phyloP scores from a whole-genome alignment of 2,888 invertebrate genomes.

The Cecidostiba fungosa region DNA sequence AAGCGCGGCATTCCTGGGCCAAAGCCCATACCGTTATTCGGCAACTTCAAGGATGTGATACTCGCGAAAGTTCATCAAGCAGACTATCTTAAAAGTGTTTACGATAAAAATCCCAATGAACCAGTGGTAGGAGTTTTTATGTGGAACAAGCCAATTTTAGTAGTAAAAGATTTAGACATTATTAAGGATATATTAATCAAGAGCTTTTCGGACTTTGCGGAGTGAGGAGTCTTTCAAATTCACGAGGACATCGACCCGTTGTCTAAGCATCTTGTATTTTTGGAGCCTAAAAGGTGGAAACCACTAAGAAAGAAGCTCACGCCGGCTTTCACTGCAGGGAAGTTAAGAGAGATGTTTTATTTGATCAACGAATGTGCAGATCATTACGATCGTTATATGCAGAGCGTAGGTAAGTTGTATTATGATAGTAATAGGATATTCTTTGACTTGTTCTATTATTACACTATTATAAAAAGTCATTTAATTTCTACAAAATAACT shows the following conservation, averaged over 20 bases:
- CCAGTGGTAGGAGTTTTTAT: slow-evolving; percentile 78
- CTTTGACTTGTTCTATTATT: not conserved
- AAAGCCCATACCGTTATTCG: slow-evolving; percentile 74
- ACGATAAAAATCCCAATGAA: slow-evolving; percentile 66
- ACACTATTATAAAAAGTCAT: no score
- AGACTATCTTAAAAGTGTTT: slow-evolving; percentile 56
- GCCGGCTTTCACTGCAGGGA: slow-evolving; percentile 81
- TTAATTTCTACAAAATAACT: no score
- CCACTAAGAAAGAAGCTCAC: slow-evolving; percentile 80
- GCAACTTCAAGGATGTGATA: slow-evolving; percentile 73
- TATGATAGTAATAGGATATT: not conserved
- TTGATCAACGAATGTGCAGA: slow-evolving; percentile 79
- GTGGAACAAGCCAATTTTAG: slow-evolving; percentile 73
- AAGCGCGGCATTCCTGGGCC: slow-evolving; percentile 77
- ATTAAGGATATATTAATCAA: slow-evolving; percentile 78
- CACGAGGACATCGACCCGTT: slow-evolving; percentile 78
- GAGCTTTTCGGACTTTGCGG: slow-evolving; percentile 77
- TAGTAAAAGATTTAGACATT: slow-evolving; percentile 77
- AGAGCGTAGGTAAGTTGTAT: slow-evolving; percentile 57
- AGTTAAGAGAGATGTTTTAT: slow-evolving; percentile 81
- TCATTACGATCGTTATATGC: slow-evolving; percentile 78
- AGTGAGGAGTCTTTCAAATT: slow-evolving; percentile 72
- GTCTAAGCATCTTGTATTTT: slow-evolving; percentile 77
- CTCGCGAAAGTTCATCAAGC: slow-evolving; percentile 27
- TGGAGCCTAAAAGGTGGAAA: slow-evolving; percentile 81